Evolutionary conservation across 1,140 invertebrate species (phyloP).

Genomic region (Sarcophaga bullata): DNA sequence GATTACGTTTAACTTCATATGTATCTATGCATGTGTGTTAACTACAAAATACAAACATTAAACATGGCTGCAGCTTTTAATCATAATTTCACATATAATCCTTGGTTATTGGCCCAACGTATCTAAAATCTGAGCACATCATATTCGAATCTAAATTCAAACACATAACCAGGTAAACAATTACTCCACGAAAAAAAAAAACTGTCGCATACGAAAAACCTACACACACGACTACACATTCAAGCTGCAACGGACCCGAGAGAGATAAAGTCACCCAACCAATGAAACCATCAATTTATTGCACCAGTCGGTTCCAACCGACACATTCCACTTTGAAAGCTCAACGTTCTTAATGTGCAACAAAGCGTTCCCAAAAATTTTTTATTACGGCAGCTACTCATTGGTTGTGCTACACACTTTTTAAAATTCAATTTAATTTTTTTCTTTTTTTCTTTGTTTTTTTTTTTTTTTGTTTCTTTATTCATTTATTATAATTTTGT

Average conservation of each 20-base stretch:
- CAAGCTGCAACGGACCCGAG: neutral
- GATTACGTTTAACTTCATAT: no score
- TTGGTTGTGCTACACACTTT: no score
- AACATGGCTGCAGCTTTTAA: no score
- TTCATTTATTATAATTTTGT: no score
- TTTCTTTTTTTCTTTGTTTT: no score
- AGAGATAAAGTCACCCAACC: neutral
- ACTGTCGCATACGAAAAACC: neutral
- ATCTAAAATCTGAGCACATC: neutral
- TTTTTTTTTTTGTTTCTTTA: no score
- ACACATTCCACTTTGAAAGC: conserved; percentile 5
- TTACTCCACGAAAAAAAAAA: conserved; percentile 9
- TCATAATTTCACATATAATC: no score
- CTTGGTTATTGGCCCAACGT: neutral
- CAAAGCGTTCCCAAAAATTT: conserved; percentile 7
- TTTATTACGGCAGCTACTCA: neutral
- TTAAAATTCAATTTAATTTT: no score
- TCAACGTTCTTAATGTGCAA: conserved; percentile 21
- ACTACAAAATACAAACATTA: no score
- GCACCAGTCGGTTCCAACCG: neutral
- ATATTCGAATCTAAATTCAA: no score
- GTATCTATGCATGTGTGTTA: no score
- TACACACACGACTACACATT: neutral
- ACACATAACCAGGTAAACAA: neutral
- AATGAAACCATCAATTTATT: neutral